These are phyloP conservation scores for Sinella curviseta DNA, from an alignment of 1,140 invertebrate genomes.

Conservation along the genomic window DNA sequence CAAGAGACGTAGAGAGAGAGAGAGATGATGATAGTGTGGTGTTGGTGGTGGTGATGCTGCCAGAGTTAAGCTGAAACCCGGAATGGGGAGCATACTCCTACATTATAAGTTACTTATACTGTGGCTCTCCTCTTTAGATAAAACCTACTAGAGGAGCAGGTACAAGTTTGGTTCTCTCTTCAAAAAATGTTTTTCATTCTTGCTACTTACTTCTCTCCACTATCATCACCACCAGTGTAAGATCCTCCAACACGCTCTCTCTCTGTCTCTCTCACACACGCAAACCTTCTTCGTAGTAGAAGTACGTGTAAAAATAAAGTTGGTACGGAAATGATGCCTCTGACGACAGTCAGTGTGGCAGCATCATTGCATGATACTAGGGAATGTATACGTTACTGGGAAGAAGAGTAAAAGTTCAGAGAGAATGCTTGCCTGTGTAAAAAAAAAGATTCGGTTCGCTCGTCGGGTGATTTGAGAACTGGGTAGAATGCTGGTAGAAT, in stretches of 20 bases:
- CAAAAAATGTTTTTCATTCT: too few relatives aligned
- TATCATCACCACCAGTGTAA: too few relatives aligned
- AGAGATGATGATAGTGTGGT: not conserved
- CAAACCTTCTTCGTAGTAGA: too few relatives aligned
- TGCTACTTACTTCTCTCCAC: too few relatives aligned
- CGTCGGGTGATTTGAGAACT: not conserved
- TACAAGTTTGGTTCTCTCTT: not conserved
- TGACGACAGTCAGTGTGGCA: too few relatives aligned
- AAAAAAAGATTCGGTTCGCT: not conserved
- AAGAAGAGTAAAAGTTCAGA: not conserved
- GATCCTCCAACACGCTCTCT: too few relatives aligned
- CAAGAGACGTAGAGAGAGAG: not conserved
- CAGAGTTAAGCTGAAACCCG: not conserved
- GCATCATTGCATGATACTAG: not conserved
- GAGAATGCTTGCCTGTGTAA: not conserved
- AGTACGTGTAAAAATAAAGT: too few relatives aligned
- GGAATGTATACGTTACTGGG: not conserved
- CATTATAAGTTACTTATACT: not conserved
- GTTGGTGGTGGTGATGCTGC: not conserved
- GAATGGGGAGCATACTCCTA: not conserved
- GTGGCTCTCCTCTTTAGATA: not conserved
- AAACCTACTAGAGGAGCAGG: not conserved
- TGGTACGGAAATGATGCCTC: too few relatives aligned
- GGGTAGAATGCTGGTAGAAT: not conserved
- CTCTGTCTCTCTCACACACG: too few relatives aligned